Evolutionary conservation across 2,113 vertebrate species (phyloP).

Genomic region (Lamprotornis superbus): DNA sequence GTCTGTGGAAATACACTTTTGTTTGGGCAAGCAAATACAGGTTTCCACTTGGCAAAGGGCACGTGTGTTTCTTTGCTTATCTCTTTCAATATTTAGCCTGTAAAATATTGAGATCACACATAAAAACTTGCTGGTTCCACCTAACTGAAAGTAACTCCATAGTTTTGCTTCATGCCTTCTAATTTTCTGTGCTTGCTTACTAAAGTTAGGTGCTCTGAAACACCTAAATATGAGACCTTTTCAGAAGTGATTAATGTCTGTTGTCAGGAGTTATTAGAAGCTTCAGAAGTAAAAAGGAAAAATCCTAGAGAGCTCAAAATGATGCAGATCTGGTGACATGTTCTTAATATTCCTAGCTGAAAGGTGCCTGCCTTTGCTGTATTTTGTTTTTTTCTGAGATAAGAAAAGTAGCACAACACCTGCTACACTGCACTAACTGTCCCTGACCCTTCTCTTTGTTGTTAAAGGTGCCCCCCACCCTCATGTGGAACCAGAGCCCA

Average conservation of each 20-base stretch:
- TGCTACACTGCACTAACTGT: background rate
- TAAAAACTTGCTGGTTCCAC: background rate
- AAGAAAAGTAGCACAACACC: background rate
- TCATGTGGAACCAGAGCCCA: conserved; percentile 80
- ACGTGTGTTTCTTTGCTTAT: background rate
- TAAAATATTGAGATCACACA: background rate
- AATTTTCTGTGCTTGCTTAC: background rate
- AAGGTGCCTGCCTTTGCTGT: background rate
- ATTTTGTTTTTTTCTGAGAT: background rate
- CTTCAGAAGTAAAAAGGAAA: background rate
- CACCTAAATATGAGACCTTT: background rate
- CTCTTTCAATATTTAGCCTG: background rate
- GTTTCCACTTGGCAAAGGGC: background rate
- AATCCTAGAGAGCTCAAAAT: background rate
- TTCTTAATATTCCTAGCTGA: background rate
- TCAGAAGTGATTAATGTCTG: background rate
- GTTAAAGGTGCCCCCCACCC: conserved; percentile 62
- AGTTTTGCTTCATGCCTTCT: background rate
- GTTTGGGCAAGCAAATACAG: background rate
- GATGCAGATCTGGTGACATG: background rate
- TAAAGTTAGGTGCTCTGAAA: background rate
- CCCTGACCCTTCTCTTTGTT: background rate
- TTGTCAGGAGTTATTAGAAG: conserved; percentile 8
- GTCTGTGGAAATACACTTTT: background rate
- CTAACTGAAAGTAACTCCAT: background rate